Evolutionary conservation across 2,888 invertebrate species (phyloP).

Genomic region (Limnephilus marmoratus): DNA sequence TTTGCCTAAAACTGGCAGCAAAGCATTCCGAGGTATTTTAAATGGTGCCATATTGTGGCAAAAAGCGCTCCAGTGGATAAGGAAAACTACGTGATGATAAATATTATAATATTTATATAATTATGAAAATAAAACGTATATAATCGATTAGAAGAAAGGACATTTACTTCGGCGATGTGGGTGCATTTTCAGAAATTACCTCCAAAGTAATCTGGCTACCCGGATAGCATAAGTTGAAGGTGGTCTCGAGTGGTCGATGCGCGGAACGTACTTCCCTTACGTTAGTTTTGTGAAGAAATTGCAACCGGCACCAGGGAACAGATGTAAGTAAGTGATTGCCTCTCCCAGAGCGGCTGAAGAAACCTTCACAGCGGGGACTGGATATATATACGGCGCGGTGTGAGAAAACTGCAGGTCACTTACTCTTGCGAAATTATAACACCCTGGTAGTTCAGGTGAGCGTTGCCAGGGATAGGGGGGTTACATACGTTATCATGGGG

Average conservation of each 20-base stretch:
- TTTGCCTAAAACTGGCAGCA: no score
- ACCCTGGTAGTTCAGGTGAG: slow-evolving; percentile 30
- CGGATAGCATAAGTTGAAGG: slow-evolving; percentile 38
- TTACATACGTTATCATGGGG: background rate
- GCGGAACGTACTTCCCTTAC: slow-evolving; percentile 28
- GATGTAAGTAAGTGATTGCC: slow-evolving; percentile 65
- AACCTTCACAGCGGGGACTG: slow-evolving; percentile 42
- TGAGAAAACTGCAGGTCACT: slow-evolving; percentile 47
- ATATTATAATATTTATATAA: background rate
- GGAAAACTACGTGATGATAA: background rate
- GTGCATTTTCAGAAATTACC: slow-evolving; percentile 9
- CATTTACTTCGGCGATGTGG: background rate
- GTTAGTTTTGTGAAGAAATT: slow-evolving; percentile 56
- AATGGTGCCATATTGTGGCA: no score
- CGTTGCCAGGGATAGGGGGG: background rate
- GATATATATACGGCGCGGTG: slow-evolving; percentile 32
- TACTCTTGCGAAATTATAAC: slow-evolving; percentile 46
- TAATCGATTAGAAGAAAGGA: background rate
- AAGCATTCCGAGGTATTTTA: no score
- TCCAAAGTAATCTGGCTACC: slow-evolving; percentile 24
- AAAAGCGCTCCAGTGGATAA: background rate
- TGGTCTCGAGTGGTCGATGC: slow-evolving; percentile 40
- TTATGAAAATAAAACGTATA: background rate
- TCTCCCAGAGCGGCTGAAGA: slow-evolving; percentile 46
- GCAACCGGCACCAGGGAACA: slow-evolving; percentile 59